Conservation (phyloP, 2,113 vertebrate genomes). For the Megaceryle maxima region DNA sequence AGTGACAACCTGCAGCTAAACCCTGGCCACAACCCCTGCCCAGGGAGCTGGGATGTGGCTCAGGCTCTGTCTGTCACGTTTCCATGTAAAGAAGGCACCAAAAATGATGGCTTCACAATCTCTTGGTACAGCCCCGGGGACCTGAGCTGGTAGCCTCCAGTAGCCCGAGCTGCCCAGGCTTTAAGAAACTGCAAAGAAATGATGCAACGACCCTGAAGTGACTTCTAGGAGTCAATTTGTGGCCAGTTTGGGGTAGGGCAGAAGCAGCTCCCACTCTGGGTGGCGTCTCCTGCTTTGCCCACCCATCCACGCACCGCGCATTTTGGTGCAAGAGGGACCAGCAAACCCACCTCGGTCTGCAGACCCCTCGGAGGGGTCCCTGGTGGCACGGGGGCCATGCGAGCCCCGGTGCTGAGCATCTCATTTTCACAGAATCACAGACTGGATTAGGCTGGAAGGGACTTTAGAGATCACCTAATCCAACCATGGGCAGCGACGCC, state of each 20-base stretch:
- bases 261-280: not conserved
- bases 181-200: not conserved
- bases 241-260: not conserved
- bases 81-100: not conserved
- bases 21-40: fast-evolving
- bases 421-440: not conserved
- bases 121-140: not conserved
- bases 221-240: not conserved
- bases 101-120: not conserved
- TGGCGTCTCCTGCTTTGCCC: fast-evolving
- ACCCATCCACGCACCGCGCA: not conserved
- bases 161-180: not conserved
- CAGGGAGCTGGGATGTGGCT: not conserved
- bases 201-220: not conserved
- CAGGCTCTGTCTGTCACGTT: fast-evolving
- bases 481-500: no score
- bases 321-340: fast-evolving
- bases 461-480: no score
- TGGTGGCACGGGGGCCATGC: fast-evolving
- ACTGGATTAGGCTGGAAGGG: no score
- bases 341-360: not conserved
- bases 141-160: not conserved
- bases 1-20: not conserved
- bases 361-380: not conserved
- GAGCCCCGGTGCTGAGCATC: fast-evolving